Evolutionary conservation across 64 coral and sea anemone genomes (phyloP).

Genomic region (Trachythela sp.): DNA sequence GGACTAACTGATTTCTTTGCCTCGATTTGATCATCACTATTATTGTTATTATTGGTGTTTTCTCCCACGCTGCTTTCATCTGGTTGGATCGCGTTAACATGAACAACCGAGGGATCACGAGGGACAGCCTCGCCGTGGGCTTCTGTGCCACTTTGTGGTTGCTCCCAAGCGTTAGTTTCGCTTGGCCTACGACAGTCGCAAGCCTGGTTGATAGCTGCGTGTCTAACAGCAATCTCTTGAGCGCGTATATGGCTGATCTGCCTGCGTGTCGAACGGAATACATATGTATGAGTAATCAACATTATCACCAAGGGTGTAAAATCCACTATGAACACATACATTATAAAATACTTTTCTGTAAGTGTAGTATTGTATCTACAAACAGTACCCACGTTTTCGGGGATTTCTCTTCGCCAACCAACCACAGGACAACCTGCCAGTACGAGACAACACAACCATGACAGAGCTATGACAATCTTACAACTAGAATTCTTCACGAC

Average conservation of each 20-base stretch:
- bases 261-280: neutral
- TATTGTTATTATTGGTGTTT: neutral
- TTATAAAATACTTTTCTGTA: neutral
- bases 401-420: neutral
- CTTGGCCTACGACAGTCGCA: neutral
- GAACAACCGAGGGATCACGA: neutral
- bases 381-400: neutral
- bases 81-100: neutral
- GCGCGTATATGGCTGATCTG: constrained; percentile 8
- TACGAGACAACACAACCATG: neutral
- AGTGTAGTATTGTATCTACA: neutral
- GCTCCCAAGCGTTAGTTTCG: neutral
- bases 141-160: neutral
- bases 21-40: neutral
- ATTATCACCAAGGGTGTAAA: neutral
- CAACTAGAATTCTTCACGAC: neutral
- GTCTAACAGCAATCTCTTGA: neutral
- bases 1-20: no score
- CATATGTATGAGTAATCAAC: neutral
- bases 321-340: neutral
- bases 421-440: neutral
- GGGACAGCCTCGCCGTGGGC: neutral
- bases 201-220: neutral
- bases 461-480: neutral
- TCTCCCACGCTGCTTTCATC: neutral